Percentiles rank a stretch among this genome's conserved stretches.
Evolutionary conservation across 2,888 invertebrate genomes (phyloP).

Genomic region (Chrysodeixis includens): DNA sequence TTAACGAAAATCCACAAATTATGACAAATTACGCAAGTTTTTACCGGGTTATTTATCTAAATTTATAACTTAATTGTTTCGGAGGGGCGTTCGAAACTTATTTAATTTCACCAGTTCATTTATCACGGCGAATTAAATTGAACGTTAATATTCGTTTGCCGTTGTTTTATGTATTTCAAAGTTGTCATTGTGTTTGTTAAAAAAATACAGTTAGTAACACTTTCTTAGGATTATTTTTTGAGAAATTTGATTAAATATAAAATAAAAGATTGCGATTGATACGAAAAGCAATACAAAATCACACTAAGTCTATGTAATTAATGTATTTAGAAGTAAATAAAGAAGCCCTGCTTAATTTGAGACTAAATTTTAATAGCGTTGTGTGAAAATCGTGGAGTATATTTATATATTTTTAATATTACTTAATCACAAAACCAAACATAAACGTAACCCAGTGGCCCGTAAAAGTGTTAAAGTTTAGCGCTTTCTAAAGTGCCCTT

Average conservation of each 20-base stretch:
- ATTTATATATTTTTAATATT: too few relatives aligned
- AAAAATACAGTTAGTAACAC: neutral
- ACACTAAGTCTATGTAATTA: too few relatives aligned
- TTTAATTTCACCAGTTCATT: conserved; percentile 75
- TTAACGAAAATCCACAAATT: conserved; percentile 37
- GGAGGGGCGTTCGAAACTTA: conserved; percentile 64
- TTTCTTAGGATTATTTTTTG: too few relatives aligned
- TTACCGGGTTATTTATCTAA: conserved; percentile 66
- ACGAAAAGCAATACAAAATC: too few relatives aligned
- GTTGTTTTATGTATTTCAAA: conserved; percentile 14
- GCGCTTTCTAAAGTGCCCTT: conserved; percentile 63
- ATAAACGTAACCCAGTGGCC: conserved; percentile 27
- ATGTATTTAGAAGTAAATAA: too few relatives aligned
- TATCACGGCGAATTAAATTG: conserved; percentile 67
- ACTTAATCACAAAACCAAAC: neutral
- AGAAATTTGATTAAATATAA: too few relatives aligned
- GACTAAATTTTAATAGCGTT: too few relatives aligned
- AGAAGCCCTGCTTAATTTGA: too few relatives aligned
- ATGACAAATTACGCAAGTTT: conserved; percentile 65
- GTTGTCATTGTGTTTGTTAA: neutral
- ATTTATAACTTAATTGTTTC: conserved; percentile 67
- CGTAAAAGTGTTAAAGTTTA: conserved; percentile 63
- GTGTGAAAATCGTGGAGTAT: too few relatives aligned
- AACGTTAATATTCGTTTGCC: conserved; percentile 45
- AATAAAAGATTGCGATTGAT: too few relatives aligned